phyloP scores from a whole-genome alignment of 2,113 vertebrate species.

The Ailurus styani region DNA sequence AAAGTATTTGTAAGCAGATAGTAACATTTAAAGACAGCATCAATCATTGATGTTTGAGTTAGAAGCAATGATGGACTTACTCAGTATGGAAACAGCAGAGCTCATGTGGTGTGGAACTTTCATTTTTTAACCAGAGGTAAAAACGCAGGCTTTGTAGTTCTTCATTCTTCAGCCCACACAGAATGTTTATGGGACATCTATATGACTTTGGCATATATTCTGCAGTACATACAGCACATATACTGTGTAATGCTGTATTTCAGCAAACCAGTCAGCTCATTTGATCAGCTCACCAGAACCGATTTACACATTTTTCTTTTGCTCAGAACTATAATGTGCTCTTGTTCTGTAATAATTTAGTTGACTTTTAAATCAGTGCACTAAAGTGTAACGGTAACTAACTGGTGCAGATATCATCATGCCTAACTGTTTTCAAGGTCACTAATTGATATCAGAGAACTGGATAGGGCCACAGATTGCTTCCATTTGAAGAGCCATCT shows the following conservation, averaged over 20 bases:
- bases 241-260: not conserved
- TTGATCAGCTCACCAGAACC: not conserved
- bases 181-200: not conserved
- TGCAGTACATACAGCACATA: not conserved
- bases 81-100: not conserved
- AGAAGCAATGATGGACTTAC: not conserved
- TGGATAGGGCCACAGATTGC: not conserved
- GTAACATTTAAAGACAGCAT: not conserved
- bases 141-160: not conserved
- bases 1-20: not conserved
- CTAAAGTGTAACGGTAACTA: not conserved
- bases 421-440: not conserved
- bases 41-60: not conserved
- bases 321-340: not conserved
- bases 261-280: not conserved
- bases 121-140: not conserved
- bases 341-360: not conserved
- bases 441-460: not conserved
- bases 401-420: not conserved
- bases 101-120: not conserved
- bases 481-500: not conserved
- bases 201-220: not conserved
- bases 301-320: slow-evolving; percentile 9
- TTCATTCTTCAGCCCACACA: not conserved
- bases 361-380: not conserved